Conservation (phyloP, 2,113 vertebrate genomes). For the Cyanoderma ruficeps region DNA sequence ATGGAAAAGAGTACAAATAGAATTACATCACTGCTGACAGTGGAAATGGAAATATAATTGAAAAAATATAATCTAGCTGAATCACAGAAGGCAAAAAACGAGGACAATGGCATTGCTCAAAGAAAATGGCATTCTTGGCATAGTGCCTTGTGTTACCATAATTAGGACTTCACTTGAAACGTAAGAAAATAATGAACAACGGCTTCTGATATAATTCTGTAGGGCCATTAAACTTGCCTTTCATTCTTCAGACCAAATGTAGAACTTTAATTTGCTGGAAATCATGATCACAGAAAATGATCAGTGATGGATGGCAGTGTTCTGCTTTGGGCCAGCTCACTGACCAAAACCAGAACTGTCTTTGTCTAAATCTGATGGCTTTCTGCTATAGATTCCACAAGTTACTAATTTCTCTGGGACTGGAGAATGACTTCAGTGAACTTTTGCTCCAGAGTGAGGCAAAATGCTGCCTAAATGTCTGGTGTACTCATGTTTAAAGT, state of each 20-base stretch:
- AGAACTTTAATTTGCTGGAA: not conserved
- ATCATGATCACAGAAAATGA: not conserved
- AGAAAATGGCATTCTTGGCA: constrained; percentile 6
- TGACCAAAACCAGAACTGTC: not conserved
- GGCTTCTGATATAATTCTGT: not conserved
- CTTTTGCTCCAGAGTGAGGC: not conserved
- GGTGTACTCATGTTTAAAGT: not conserved
- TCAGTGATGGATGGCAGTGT: not conserved
- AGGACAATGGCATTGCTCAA: not conserved
- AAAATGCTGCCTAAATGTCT: not conserved
- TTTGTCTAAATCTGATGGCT: not conserved
- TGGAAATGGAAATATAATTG: constrained; percentile 6
- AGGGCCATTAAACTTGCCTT: not conserved
- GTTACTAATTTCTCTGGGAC: not conserved
- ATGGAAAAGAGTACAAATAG: not conserved
- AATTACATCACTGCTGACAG: constrained; percentile 4
- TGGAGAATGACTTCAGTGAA: not conserved
- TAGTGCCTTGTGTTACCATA: not conserved
- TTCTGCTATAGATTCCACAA: not conserved
- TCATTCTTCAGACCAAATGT: not conserved
- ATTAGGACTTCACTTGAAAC: not conserved
- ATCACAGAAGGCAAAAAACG: not conserved
- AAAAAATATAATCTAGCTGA: not conserved
- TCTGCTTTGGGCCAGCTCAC: not conserved
- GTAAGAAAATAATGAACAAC: not conserved